Evolutionary conservation across 2,113 vertebrate genomes (phyloP), one percentile per base, ranked within the genome.

Genomic region (Phaetusa simplex): DNA sequence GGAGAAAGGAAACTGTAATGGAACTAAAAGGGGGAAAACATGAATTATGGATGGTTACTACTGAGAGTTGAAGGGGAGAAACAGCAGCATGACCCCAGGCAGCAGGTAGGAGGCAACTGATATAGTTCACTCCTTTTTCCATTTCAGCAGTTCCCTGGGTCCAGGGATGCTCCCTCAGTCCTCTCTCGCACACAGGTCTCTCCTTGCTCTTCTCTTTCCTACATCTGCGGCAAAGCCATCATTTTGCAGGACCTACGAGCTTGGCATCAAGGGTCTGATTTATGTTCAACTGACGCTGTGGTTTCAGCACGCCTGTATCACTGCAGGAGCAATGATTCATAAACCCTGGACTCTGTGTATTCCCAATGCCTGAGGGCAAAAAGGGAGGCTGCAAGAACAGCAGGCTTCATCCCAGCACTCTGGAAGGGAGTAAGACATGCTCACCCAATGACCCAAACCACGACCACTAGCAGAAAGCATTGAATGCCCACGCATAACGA

Each of bases 31-130:
- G 71, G 66, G 49, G 36, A 65, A 88, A 94, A 69, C 36, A 92
- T 92, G 82, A 95, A 93, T 94, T 94, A 95, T 79, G 34, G 71
- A 90, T 96, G 53, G 47, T 79, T 80, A 80, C 66, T 69, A 49
- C n/a, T 20, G 53, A 43, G 90, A 64, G 13, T 0, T 72, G 56
- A 67, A 78, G 29, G 5, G 11, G 50, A 19, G 36, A 45, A 90
- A 52, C 16, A 80, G 58, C 58, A 70, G 45, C 71, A 74, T 69
- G 53, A 67, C 55, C 74, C 86, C 56, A 83, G 52, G 72, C 74
- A 80, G 42, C 12, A 83, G 49, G 45, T 70, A 72, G 82, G 21
- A 93, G 49, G 55, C 40, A 74, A 76, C 0, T 36, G 34, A 53
- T 88, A 80, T 5, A 43, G 53, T 59, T 82, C 11, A 55, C 78